Base-by-base conservation (phyloP, 92 coral and sea anemone species). In the Phenganax subtilis region DNA sequence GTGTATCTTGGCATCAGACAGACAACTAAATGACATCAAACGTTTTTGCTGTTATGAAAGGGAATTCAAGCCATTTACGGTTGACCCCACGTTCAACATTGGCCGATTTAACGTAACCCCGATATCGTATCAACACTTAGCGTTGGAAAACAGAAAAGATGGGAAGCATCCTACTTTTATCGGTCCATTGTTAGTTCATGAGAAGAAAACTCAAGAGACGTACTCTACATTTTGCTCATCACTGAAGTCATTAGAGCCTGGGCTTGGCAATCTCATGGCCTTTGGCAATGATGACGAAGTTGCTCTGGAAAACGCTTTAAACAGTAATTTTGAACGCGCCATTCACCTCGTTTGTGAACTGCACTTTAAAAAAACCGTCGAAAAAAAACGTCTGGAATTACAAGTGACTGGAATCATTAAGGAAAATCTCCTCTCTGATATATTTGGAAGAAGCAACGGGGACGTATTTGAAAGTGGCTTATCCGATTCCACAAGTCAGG, bases 31-130 rank as follows among this genome's bases (percentile, higher is more conserved):
- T 64, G 86, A 86, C 58, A 53, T 87, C 58, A 83, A 87, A 79
- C 87, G 89, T 55, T 87, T 84, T 67, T 88, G 91, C 62, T 88
- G 87, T 63, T 71, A 80, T 75, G 85, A 80, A 27, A 64, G 75
- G 75, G 84, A 88, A 83, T 88, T 75, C 65, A 44, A 78, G 76
- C 90, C 88, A n/a, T 68, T 88, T 12, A 85, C 88, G 44, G 85
- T 88, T n/a, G 88, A 88, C 76, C 90, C 88, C 67, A 85, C 84
- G 44, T 88, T 88, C 79, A 85, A 88, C 0, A 37, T 37, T 37
- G 47, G 47, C 47, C 47, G 47, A 37, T 37, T 37, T 37, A 37
- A 37, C 47, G 47, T 37, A 20, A 20, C 25, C 25, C 25, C 25
- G 25, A 20, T 20, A 20, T 20, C 25, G 25, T 20, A 20, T 20